Percentiles rank a stretch among this genome's conserved stretches.
These are phyloP conservation scores for Bufo gargarizans DNA, from an alignment of 2,113 vertebrate genomes.

Conservation along the genomic window DNA sequence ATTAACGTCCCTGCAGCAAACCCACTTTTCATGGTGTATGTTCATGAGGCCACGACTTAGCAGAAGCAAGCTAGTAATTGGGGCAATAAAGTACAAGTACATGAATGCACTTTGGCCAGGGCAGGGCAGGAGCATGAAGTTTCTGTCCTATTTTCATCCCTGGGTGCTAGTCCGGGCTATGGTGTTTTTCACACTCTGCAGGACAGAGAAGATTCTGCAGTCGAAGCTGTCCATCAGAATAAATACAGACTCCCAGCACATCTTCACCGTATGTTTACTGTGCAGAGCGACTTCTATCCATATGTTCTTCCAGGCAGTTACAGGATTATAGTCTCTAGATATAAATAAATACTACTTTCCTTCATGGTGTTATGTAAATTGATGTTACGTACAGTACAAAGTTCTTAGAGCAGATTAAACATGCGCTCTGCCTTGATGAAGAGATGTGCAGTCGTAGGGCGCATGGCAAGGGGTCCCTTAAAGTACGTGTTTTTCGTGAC, in stretches of 20 bases:
- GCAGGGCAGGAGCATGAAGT: no score
- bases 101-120: no score
- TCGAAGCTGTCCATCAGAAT: no score
- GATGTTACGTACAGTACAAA: background rate
- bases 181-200: background rate
- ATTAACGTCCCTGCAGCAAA: background rate
- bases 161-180: background rate
- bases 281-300: background rate
- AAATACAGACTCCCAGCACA: background rate
- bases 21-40: background rate
- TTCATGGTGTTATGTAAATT: background rate
- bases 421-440: background rate
- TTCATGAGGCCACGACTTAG: background rate
- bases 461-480: no score
- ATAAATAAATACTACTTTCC: background rate
- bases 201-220: no score
- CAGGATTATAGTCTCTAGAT: background rate
- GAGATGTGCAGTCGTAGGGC: background rate
- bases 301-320: background rate
- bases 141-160: background rate
- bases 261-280: background rate
- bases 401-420: slow-evolving; percentile 6
- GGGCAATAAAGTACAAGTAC: no score
- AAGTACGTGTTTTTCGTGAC: no score
- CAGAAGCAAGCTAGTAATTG: background rate